Conservation (phyloP, 2,797 vertebrate species). For the Rhabdophis nuchalis region DNA sequence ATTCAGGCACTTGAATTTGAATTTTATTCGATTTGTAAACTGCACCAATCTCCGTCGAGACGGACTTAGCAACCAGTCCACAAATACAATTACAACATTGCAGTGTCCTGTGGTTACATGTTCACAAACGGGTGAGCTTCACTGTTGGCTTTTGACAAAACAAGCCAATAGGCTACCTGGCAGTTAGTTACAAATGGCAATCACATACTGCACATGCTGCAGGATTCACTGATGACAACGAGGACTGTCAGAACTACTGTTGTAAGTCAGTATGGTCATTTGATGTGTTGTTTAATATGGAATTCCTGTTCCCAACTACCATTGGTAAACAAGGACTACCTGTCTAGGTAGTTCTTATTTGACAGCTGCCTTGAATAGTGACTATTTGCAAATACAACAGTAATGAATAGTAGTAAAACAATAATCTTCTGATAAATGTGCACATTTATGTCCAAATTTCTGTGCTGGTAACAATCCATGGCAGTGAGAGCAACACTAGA, state of each 20-base stretch:
- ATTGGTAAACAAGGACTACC: neutral
- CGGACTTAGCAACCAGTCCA: neutral
- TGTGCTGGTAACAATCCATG: neutral
- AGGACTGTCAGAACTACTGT: neutral
- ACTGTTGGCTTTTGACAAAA: neutral
- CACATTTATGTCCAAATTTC: neutral
- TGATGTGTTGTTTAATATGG: neutral
- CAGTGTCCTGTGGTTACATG: neutral
- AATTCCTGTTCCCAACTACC: neutral
- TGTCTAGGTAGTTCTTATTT: neutral
- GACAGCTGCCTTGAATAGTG: neutral
- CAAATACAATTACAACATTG: neutral
- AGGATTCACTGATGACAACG: neutral
- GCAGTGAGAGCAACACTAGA: neutral
- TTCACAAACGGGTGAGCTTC: neutral
- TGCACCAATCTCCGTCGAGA: no score
- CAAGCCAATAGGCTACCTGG: neutral
- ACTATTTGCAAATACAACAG: neutral
- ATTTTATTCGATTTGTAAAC: no score
- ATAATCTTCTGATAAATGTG: neutral
- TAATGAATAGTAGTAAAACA: neutral
- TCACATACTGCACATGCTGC: neutral
- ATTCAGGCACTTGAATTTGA: neutral
- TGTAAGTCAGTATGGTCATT: neutral
- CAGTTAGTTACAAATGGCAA: neutral